Percentiles rank a stretch among this genome's conserved stretches.
Evolutionary conservation across 2,797 vertebrate genomes (phyloP).

Genomic region (Parambassis ranga): DNA sequence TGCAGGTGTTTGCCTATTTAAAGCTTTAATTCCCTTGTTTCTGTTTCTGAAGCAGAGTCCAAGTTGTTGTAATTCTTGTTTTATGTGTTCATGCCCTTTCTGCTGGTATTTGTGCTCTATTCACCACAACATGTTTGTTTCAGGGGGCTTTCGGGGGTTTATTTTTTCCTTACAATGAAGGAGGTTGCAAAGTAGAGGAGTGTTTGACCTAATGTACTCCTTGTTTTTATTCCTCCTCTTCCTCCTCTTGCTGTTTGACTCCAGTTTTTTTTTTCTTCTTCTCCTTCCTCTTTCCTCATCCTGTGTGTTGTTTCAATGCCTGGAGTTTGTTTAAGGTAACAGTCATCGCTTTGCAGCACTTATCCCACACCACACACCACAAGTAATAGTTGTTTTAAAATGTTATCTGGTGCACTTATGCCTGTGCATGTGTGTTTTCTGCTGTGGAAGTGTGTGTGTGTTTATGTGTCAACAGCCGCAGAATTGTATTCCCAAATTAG

Average conservation of each 20-base stretch:
- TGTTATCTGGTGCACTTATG: constrained; percentile 54
- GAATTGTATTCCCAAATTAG: constrained; percentile 64
- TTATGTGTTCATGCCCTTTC: constrained; percentile 5
- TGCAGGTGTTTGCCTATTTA: constrained; percentile 13
- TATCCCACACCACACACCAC: constrained; percentile 52
- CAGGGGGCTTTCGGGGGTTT: neutral
- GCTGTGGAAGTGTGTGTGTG: constrained; percentile 42
- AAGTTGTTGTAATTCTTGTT: constrained; percentile 19
- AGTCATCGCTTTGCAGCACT: constrained; percentile 48
- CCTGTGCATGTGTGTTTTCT: constrained; percentile 23
- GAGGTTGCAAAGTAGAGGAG: neutral
- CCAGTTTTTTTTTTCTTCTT: neutral
- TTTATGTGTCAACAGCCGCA: constrained; percentile 67
- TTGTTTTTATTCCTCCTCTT: neutral
- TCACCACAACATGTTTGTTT: neutral
- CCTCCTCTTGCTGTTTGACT: neutral
- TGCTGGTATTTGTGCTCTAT: neutral
- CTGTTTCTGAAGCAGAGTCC: constrained; percentile 1
- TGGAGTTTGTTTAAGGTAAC: constrained; percentile 52
- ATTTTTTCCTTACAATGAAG: neutral
- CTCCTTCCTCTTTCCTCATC: neutral
- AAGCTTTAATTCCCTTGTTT: constrained; percentile 19
- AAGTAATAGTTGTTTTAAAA: constrained; percentile 67
- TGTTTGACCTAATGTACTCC: neutral
- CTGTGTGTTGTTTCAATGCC: constrained; percentile 23